These are phyloP conservation scores for Eurytoma californica DNA, from an alignment of 2,888 invertebrate species.

Conservation along the genomic window DNA sequence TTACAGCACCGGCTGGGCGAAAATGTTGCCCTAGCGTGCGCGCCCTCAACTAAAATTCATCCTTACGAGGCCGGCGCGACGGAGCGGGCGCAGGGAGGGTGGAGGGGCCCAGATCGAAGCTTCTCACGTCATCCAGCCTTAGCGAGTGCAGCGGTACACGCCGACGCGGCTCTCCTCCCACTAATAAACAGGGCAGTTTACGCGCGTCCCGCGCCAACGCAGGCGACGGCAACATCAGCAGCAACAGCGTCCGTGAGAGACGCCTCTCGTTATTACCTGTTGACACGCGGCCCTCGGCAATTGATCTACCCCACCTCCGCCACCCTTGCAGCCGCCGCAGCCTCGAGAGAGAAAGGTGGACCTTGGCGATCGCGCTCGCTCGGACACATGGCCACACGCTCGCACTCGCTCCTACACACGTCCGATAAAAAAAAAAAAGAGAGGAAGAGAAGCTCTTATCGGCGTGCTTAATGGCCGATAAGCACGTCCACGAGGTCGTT, in stretches of 20 bases:
- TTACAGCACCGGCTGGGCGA: not conserved
- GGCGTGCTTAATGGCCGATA: conserved; percentile 36
- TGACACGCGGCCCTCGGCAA: conserved; percentile 61
- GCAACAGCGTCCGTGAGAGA: conserved; percentile 65
- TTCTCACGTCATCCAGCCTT: conserved; percentile 22
- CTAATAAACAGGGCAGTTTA: conserved; percentile 59
- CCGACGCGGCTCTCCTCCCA: not conserved
- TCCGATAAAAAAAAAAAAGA: no score
- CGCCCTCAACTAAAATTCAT: conserved; percentile 24
- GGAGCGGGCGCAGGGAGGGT: not conserved
- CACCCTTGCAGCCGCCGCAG: not conserved
- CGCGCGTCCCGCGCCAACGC: conserved; percentile 45
- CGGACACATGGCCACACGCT: no score
- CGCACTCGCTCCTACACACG: not conserved
- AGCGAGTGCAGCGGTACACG: not conserved
- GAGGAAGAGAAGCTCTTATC: conserved; percentile 23
- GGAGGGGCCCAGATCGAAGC: conserved; percentile 12
- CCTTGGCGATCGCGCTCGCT: not conserved
- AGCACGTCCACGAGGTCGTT: conserved; percentile 35
- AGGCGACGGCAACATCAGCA: conserved; percentile 57
- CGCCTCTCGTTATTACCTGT: conserved; percentile 63
- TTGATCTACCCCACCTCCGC: conserved; percentile 34
- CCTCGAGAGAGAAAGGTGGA: not conserved
- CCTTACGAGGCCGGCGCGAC: not conserved
- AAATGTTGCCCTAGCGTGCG: conserved; percentile 19